Conservation (phyloP, 2,888 invertebrate species). For the Carcina quercana region DNA sequence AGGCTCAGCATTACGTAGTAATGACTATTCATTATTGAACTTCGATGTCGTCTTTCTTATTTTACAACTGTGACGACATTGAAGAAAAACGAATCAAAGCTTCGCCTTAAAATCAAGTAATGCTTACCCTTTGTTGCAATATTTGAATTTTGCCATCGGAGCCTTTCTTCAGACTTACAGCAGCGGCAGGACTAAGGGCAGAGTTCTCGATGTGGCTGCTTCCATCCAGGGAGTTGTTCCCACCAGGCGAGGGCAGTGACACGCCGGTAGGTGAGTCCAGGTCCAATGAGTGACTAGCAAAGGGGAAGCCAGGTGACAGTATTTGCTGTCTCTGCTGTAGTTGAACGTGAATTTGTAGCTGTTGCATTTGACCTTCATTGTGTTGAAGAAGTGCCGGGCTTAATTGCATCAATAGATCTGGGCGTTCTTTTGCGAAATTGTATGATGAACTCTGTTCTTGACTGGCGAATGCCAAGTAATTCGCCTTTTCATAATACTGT, state of each 20-base stretch:
- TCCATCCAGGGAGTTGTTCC: conserved; percentile 81
- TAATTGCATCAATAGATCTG: conserved; percentile 74
- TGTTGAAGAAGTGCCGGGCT: conserved; percentile 71
- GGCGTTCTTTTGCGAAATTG: conserved; percentile 76
- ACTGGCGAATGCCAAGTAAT: conserved; percentile 60
- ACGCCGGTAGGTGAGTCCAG: conserved; percentile 84
- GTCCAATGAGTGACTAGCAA: conserved; percentile 80
- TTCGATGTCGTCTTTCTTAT: conserved; percentile 42
- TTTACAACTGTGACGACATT: conserved; percentile 33
- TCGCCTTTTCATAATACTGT: conserved; percentile 70
- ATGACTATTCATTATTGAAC: conserved; percentile 36
- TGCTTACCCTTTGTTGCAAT: conserved; percentile 93
- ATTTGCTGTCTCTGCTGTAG: conserved; percentile 79
- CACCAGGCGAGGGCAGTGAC: conserved; percentile 87
- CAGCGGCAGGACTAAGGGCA: conserved; percentile 78
- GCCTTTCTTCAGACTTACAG: conserved; percentile 80
- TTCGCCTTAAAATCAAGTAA: conserved; percentile 74
- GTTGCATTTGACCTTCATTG: conserved; percentile 76
- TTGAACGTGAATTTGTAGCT: conserved; percentile 81
- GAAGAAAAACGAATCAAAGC: conserved; percentile 60
- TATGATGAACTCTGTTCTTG: conserved; percentile 73
- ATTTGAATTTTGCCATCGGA: conserved; percentile 77
- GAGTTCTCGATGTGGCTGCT: conserved; percentile 73
- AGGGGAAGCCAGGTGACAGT: conserved; percentile 75
- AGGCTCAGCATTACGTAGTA: conserved; percentile 64